Percentiles rank a stretch among this genome's conserved stretches.
Evolutionary conservation across 2,113 vertebrate genomes (phyloP).

Genomic region (Setophaga kirtlandii): DNA sequence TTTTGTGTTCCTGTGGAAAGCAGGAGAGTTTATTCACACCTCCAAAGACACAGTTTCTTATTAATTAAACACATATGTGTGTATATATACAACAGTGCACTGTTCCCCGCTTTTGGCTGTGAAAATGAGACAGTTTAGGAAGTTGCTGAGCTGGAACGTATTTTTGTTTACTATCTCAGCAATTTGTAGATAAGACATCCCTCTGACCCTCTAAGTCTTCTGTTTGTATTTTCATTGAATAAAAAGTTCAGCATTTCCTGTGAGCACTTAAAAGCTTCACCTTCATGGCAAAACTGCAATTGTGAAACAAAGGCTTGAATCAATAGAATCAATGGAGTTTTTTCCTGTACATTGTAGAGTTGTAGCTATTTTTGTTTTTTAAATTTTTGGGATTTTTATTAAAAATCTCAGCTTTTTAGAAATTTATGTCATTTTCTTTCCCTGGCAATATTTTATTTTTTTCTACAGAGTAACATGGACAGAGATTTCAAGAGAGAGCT

Average conservation of each 20-base stretch:
- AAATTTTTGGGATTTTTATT: not conserved
- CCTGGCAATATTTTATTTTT: not conserved
- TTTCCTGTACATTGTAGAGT: not conserved
- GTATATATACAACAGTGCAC: not conserved
- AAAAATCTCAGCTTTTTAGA: not conserved
- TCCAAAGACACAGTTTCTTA: not conserved
- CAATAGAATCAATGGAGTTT: not conserved
- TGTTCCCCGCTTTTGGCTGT: not conserved
- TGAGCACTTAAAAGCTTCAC: not conserved
- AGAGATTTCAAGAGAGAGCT: not conserved
- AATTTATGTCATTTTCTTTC: not conserved
- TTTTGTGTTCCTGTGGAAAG: not conserved
- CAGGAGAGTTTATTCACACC: not conserved
- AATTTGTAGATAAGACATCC: not conserved
- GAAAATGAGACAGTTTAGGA: not conserved
- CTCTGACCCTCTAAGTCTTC: not conserved
- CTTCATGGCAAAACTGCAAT: not conserved
- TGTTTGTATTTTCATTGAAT: not conserved
- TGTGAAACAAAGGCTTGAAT: not conserved
- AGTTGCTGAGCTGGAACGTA: not conserved
- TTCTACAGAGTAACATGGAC: not conserved
- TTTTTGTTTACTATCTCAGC: not conserved
- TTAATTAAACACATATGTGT: not conserved
- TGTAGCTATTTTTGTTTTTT: not conserved
- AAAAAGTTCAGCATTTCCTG: not conserved